These are phyloP conservation scores for Pholis gunnellus DNA, from an alignment of 2,113 vertebrate genomes.

Conservation along the genomic window DNA sequence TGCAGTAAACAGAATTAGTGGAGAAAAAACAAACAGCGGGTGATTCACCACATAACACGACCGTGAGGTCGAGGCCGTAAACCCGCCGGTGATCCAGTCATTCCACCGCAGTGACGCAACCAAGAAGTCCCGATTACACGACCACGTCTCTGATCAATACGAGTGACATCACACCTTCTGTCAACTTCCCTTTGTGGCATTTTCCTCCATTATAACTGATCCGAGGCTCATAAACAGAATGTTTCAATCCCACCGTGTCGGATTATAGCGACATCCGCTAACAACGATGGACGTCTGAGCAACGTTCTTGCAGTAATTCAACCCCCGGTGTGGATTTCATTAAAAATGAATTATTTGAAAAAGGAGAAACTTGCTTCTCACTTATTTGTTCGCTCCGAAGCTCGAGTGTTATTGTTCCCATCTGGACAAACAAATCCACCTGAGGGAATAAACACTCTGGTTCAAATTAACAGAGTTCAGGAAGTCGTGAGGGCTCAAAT, in stretches of 20 bases:
- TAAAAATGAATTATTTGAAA: background rate
- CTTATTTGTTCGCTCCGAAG: background rate
- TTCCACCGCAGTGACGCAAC: slow-evolving; percentile 36
- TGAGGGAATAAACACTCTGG: slow-evolving; percentile 11
- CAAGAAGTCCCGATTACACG: background rate
- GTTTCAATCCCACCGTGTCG: slow-evolving; percentile 25
- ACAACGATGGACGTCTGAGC: background rate
- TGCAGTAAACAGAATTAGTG: slow-evolving; percentile 55
- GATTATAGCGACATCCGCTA: slow-evolving; percentile 8
- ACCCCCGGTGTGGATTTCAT: slow-evolving; percentile 9
- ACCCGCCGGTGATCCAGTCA: slow-evolving; percentile 45
- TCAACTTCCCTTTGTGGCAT: background rate
- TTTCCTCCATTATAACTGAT: background rate
- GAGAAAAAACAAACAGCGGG: slow-evolving; percentile 22
- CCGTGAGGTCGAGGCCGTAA: slow-evolving; percentile 25
- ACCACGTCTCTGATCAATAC: slow-evolving; percentile 17
- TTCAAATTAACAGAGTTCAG: no score
- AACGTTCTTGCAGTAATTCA: background rate
- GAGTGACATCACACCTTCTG: background rate
- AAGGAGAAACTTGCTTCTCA: background rate
- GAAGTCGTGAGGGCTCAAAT: background rate
- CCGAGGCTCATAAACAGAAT: slow-evolving; percentile 28
- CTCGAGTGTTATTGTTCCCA: slow-evolving; percentile 9
- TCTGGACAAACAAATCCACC: slow-evolving; percentile 25
- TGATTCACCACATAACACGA: slow-evolving; percentile 49